These are phyloP conservation scores for Corythucha ciliata DNA, from an alignment of 2,888 invertebrate species.

Conservation along the genomic window DNA sequence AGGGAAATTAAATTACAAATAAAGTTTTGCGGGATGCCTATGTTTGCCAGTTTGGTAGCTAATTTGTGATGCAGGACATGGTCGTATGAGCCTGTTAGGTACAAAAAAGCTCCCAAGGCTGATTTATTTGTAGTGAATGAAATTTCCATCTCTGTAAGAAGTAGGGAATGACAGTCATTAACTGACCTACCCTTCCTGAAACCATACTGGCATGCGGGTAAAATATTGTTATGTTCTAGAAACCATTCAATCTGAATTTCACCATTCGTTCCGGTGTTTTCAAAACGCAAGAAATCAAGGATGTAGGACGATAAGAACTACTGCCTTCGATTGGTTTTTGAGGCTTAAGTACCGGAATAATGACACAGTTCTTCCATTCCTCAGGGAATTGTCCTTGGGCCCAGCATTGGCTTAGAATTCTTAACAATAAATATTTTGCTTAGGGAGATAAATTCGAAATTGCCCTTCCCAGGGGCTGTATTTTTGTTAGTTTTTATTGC, in stretches of 20 bases:
- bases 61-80: background rate
- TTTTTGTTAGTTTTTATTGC: too few species aligned
- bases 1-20: too few species aligned
- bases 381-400: background rate
- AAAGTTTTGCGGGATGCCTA: background rate
- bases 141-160: background rate
- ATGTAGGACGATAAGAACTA: background rate
- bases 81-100: background rate
- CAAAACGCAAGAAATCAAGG: background rate
- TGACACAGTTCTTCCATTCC: background rate
- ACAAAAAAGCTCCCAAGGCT: background rate
- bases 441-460: too few species aligned
- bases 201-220: background rate
- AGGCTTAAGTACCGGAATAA: background rate
- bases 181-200: background rate
- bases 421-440: too few species aligned
- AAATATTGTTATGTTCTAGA: background rate
- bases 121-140: conserved; percentile 16
- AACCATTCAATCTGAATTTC: background rate
- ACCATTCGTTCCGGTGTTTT: conserved; percentile 1
- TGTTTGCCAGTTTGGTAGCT: background rate
- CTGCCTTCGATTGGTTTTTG: background rate
- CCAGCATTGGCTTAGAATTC: too few species aligned
- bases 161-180: background rate
- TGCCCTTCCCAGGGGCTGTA: too few species aligned